Evolutionary conservation across 1,140 invertebrate genomes (phyloP).

Genomic region (Hypothenemus hampei): DNA sequence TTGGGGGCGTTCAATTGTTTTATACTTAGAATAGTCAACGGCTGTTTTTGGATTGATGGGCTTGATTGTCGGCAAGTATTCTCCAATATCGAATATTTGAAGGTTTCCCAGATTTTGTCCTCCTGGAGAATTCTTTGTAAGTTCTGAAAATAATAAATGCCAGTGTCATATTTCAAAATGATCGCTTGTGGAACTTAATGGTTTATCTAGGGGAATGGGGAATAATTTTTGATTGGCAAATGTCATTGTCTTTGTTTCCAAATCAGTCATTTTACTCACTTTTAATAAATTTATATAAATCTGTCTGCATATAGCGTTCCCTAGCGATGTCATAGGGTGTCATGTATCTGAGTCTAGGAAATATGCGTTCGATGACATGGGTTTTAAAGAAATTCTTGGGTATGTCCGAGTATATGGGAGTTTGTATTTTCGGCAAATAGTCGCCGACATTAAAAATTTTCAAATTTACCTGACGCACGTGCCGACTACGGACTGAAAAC

Average conservation of each 20-base stretch:
- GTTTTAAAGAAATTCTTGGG: conserved; percentile 12
- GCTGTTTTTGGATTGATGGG: conserved; percentile 36
- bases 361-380: conserved; percentile 20
- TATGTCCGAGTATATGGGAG: conserved; percentile 10
- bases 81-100: conserved; percentile 40
- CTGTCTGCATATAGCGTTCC: conserved; percentile 11
- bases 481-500: conserved; percentile 1
- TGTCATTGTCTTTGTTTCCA: too few species aligned
- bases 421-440: conserved; percentile 22
- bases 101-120: conserved; percentile 24
- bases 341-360: conserved; percentile 20
- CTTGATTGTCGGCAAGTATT: conserved; percentile 39
- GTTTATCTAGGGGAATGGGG: too few species aligned
- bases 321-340: conserved; percentile 15
- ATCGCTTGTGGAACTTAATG: too few species aligned
- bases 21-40: conserved; percentile 43
- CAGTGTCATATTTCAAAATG: too few species aligned
- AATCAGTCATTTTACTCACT: conserved; percentile 26
- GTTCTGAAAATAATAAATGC: conserved; percentile 11
- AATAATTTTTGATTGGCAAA: too few species aligned
- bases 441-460: conserved; percentile 21
- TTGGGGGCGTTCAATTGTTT: conserved; percentile 38
- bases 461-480: conserved; percentile 5
- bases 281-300: conserved; percentile 11
- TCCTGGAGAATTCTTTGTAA: conserved; percentile 36